Evolutionary conservation across 2,113 vertebrate species (phyloP), one percentile per base, ranked within the genome.

Genomic region (Amphiprion percula): DNA sequence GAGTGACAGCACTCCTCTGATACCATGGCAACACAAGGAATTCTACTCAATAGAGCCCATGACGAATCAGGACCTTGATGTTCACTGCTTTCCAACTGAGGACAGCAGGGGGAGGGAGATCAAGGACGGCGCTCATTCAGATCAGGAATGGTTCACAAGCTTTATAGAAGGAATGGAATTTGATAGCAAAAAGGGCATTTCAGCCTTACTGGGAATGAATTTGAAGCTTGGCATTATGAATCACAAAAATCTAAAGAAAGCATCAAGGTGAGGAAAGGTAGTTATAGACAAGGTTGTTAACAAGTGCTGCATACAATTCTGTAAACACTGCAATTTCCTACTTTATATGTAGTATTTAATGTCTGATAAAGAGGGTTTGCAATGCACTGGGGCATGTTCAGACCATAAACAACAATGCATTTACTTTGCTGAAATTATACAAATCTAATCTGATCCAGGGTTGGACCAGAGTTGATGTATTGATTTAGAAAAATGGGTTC

Each of bases 1-100:
- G 80, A 91, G 68, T 87, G 90, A 92, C 84, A 88, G 85, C 64
- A 7, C 69, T 89, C 64, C 77, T 66, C 77, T 65, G 90, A 93
- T 85, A 87, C 92, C 90, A 94, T 91, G 87, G 91, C 91, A 94
- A 94, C 91, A 59, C 75, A 61, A 65, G 83, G 88, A 93, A 93
- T 93, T 87, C 61, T 58, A 59, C 87, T 90, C 80, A 84, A 79
- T 82, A 78, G 83, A 86, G 69, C 75, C 85, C 85, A 59, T 93
- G 91, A 91, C 83, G 11, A 94, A 94, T 94, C 90, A 71, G 82
- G 87, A 90, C 81, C 85, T 90, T 83, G 79, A 89, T 80, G 84
- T 89, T 89, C 64, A 50, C 61, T 78, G 86, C 81, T 84, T 79
- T 77, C 67, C 71, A 63, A 88, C 49, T n/a, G 68, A 85, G 64